Conservation (phyloP, 2,113 vertebrate species). For the Bufo bufo region DNA sequence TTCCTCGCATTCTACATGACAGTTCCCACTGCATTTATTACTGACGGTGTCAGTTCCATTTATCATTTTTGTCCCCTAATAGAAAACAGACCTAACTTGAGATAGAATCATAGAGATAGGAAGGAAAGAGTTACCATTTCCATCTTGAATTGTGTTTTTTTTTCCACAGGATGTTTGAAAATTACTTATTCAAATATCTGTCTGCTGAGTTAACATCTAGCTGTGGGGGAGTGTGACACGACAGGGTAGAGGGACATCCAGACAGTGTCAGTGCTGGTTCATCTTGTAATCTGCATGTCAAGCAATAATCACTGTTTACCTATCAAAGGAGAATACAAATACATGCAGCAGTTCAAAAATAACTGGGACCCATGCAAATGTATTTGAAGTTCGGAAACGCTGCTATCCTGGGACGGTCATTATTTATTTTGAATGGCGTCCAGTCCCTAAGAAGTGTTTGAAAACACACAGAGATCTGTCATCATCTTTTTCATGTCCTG, state of each 20-base stretch:
- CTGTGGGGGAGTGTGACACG: constrained; percentile 29
- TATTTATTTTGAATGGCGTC: constrained; percentile 57
- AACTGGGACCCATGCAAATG: constrained; percentile 2
- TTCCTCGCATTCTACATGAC: constrained; percentile 2
- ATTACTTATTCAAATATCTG: constrained; percentile 52
- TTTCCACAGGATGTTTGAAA: constrained; percentile 55
- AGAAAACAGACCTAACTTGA: constrained; percentile 49
- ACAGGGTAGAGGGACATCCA: background rate
- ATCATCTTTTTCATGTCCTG: constrained; percentile 23
- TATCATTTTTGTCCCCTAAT: constrained; percentile 30
- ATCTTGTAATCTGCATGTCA: background rate
- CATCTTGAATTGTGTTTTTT: constrained; percentile 39
- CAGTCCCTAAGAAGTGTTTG: constrained; percentile 58
- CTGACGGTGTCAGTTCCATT: background rate
- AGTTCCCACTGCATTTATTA: constrained; percentile 41
- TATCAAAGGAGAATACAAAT: constrained; percentile 22
- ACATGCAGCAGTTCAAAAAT: constrained; percentile 34
- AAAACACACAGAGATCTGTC: constrained; percentile 39
- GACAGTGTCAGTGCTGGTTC: background rate
- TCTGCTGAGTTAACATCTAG: constrained; percentile 45
- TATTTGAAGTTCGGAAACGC: constrained; percentile 56
- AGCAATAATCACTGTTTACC: constrained; percentile 18
- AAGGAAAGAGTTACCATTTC: constrained; percentile 56
- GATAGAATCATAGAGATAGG: constrained; percentile 53
- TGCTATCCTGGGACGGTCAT: constrained; percentile 60